Evolutionary conservation across 2,797 vertebrate genomes (phyloP).

Genomic region (Argya squamiceps): DNA sequence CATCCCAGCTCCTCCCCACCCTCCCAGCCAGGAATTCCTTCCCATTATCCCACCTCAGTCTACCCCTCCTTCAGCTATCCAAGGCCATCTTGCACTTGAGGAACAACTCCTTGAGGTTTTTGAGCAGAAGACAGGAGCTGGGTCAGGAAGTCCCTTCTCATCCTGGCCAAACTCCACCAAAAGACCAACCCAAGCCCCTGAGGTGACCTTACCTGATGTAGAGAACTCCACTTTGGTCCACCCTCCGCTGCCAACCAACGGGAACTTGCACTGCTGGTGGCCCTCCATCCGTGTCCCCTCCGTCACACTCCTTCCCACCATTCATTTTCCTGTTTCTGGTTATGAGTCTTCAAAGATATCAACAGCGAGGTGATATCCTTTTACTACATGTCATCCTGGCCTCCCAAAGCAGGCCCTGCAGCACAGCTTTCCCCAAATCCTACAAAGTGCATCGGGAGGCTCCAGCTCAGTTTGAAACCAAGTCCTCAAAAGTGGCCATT

Average conservation of each 20-base stretch:
- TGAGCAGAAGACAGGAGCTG: accelerated
- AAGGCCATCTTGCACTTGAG: accelerated
- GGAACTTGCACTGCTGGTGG: conserved; percentile 91
- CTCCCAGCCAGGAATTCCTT: not conserved
- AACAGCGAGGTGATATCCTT: conserved; percentile 87
- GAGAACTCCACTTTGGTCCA: conserved; percentile 86
- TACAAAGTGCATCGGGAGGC: conserved; percentile 78
- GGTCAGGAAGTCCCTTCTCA: accelerated
- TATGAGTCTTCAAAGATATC: conserved; percentile 89
- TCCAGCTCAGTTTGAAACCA: conserved; percentile 86
- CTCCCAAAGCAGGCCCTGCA: conserved; percentile 81
- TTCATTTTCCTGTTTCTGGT: conserved; percentile 96
- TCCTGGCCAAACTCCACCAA: not conserved
- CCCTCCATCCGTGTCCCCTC: conserved; percentile 87
- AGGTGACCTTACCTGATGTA: conserved; percentile 88
- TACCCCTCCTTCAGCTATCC: not conserved
- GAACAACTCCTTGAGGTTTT: accelerated
- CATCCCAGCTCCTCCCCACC: not conserved
- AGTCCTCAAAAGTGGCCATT: conserved; percentile 88
- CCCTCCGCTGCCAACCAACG: conserved; percentile 94
- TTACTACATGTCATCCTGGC: conserved; percentile 86
- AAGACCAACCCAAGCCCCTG: not conserved
- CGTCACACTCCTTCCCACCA: conserved; percentile 95
- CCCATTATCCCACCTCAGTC: not conserved
- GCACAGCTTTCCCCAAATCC: conserved; percentile 77